A percentile compares a stretch with the other conserved stretches of the same genome.
phyloP scores from a whole-genome alignment of 2,113 vertebrate genomes.

The Indri indri region DNA sequence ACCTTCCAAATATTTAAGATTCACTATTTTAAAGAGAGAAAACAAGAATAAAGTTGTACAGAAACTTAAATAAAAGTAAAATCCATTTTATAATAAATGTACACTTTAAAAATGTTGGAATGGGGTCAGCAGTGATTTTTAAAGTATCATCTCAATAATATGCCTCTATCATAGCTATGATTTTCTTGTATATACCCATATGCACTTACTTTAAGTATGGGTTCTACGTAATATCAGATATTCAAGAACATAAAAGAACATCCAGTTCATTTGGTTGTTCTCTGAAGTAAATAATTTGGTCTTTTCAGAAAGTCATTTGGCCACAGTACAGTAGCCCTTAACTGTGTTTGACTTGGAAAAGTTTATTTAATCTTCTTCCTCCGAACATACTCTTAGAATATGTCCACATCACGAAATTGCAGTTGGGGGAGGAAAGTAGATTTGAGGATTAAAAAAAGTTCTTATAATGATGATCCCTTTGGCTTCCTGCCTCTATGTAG shows the following conservation, averaged over 20 bases:
- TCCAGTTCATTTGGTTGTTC: background rate
- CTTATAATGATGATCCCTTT: background rate
- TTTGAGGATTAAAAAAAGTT: background rate
- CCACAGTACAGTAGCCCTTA: background rate
- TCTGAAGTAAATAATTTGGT: background rate
- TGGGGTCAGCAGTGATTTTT: background rate
- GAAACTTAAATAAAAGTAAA: constrained; percentile 68
- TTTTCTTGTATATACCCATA: background rate
- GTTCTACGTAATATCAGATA: background rate
- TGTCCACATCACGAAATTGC: background rate
- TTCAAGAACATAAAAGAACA: background rate
- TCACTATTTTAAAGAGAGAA: constrained; percentile 78
- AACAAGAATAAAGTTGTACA: constrained; percentile 74
- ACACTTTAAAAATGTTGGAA: background rate
- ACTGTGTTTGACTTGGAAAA: background rate
- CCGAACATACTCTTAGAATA: background rate
- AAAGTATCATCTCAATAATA: background rate
- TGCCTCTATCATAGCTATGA: background rate
- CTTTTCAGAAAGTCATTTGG: background rate
- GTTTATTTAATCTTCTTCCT: background rate
- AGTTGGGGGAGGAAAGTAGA: background rate
- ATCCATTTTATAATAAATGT: background rate
- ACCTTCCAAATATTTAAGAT: constrained; percentile 72
- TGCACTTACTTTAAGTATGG: background rate
- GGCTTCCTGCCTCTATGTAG: background rate